These are phyloP conservation scores for Salvelinus alpinus DNA, from an alignment of 2,113 vertebrate species.

Conservation along the genomic window DNA sequence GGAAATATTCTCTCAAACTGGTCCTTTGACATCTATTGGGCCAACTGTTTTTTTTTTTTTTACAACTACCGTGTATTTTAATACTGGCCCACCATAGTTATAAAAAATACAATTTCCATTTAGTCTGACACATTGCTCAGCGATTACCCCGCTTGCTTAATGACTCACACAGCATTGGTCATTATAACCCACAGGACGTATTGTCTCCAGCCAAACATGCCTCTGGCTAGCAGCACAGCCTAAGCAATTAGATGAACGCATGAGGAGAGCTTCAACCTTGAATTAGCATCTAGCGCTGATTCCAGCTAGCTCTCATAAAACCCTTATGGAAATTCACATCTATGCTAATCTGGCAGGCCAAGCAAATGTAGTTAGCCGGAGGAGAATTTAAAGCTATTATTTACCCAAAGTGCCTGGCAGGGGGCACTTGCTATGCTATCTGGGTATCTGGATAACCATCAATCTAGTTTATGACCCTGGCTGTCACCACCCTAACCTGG, in stretches of 20 bases:
- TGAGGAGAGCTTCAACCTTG: conserved; percentile 62
- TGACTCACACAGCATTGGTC: conserved; percentile 11
- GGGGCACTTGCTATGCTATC: conserved; percentile 44
- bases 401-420: conserved; percentile 34
- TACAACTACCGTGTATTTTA: too few species aligned
- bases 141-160: conserved; percentile 13
- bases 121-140: too few species aligned
- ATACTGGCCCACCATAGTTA: too few species aligned
- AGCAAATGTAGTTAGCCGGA: conserved; percentile 58
- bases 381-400: conserved; percentile 62
- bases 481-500: conserved; percentile 43
- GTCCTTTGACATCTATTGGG: too few species aligned
- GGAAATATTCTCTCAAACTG: too few species aligned
- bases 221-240: conserved; percentile 27
- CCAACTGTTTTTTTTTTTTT: too few species aligned
- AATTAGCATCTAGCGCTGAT: conserved; percentile 49
- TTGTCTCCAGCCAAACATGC: conserved; percentile 32
- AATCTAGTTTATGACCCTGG: conserved; percentile 51
- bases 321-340: conserved; percentile 55
- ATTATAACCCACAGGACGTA: conserved; percentile 15
- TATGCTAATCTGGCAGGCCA: conserved; percentile 56
- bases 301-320: conserved; percentile 43
- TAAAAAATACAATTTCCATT: too few species aligned
- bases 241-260: conserved; percentile 59
- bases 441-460: conserved; percentile 51